Conservation (phyloP, 1,140 invertebrate genomes). For the Coenobita brevimanus region DNA sequence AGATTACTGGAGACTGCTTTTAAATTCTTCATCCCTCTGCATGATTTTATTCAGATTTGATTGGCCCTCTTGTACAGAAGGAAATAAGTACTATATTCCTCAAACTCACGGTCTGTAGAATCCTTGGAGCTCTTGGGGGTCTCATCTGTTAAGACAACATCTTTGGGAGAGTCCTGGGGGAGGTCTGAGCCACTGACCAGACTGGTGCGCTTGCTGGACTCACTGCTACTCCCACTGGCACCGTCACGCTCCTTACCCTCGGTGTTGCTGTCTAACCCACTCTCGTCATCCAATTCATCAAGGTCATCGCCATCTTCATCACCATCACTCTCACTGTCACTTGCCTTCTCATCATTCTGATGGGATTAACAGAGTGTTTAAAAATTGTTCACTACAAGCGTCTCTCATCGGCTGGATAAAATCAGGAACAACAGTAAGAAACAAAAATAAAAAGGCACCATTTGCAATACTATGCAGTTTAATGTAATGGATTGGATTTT, state of each 20-base stretch:
- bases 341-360: not conserved
- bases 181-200: slow-evolving; percentile 49
- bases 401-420: not conserved
- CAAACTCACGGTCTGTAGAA: slow-evolving; percentile 7
- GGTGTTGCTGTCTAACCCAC: not conserved
- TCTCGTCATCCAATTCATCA: not conserved
- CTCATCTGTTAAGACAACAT: slow-evolving; percentile 27
- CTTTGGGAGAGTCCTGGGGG: slow-evolving; percentile 41
- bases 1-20: no score
- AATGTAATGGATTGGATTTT: no score
- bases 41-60: not conserved
- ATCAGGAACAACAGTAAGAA: no score
- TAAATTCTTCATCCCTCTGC: no score
- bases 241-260: slow-evolving; percentile 9
- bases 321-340: not conserved
- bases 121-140: slow-evolving; percentile 42
- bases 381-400: not conserved
- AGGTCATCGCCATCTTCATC: not conserved
- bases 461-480: no score
- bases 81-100: not conserved
- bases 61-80: not conserved
- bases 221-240: slow-evolving; percentile 21
- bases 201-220: slow-evolving; percentile 43
- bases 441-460: no score
- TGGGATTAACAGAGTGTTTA: no score